A percentile compares a stretch with the other conserved stretches of the same genome.
Conservation (phyloP, 2,888 invertebrate species). For the Nemapogon koenigi region DNA sequence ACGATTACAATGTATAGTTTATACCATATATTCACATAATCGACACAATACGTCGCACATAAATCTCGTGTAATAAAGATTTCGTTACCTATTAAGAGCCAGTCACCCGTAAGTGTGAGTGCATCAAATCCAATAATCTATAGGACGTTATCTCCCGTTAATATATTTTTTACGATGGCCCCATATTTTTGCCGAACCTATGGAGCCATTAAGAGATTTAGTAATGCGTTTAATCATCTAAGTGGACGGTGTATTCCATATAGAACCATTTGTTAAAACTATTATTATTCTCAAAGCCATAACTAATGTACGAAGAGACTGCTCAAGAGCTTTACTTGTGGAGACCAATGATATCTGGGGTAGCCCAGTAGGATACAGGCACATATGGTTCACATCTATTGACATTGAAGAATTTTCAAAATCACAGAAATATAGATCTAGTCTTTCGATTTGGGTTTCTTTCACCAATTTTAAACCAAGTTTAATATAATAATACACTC, state of each 20-base stretch:
- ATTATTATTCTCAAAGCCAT: no score
- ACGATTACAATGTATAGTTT: no score
- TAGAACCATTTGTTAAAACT: background rate
- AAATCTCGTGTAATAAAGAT: conserved; percentile 30
- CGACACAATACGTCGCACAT: conserved; percentile 22
- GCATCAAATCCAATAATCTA: conserved; percentile 16
- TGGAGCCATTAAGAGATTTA: conserved; percentile 5
- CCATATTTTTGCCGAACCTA: conserved; percentile 3
- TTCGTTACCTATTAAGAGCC: conserved; percentile 26
- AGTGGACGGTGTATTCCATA: conserved; percentile 11
- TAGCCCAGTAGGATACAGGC: no score
- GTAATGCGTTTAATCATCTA: conserved; percentile 16
- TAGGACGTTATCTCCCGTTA: conserved; percentile 1
- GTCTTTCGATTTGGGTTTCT: no score
- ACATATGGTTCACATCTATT: no score
- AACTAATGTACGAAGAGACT: no score
- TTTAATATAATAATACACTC: no score
- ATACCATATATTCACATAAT: conserved; percentile 1
- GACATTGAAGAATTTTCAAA: no score
- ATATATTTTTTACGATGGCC: conserved; percentile 1
- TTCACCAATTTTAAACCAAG: no score
- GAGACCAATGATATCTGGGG: no score
- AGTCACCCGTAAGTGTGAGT: conserved; percentile 20
- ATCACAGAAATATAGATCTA: no score
- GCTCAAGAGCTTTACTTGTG: no score